phyloP scores from a whole-genome alignment of 2,888 invertebrate genomes.

The Cynaeus angustus region DNA sequence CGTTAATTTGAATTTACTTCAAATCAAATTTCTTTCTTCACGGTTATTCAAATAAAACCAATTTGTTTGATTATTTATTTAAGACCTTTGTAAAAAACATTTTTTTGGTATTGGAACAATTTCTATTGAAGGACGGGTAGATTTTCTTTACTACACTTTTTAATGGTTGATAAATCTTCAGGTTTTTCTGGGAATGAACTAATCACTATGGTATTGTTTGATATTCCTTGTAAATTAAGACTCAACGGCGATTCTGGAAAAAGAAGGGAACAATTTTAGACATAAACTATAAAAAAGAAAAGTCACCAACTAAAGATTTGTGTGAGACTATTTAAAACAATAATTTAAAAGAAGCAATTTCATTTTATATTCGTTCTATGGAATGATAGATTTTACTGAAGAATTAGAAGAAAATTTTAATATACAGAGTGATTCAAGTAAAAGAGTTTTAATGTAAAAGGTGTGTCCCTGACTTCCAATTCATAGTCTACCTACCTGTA shows the following conservation, averaged over 20 bases:
- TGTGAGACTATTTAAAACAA: no score
- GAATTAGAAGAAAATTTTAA: no score
- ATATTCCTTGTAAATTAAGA: not conserved
- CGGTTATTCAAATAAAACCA: not conserved
- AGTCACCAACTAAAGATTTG: no score
- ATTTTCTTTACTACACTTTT: no score
- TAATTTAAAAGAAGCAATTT: no score
- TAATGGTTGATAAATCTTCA: slow-evolving; percentile 35
- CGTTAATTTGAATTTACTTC: not conserved
- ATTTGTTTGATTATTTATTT: not conserved
- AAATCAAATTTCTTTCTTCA: not conserved
- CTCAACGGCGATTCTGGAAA: not conserved
- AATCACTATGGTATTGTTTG: slow-evolving; percentile 12
- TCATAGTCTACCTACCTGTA: no score
- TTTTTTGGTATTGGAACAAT: not conserved
- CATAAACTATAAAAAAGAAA: not conserved
- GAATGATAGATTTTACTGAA: no score
- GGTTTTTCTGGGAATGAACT: slow-evolving; percentile 29
- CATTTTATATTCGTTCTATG: no score
- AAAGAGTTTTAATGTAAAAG: no score
- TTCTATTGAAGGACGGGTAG: not conserved
- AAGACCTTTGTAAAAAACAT: not conserved
- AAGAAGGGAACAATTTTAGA: not conserved
- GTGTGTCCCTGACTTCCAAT: no score
- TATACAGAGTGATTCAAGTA: no score